Evolutionary conservation across 1,140 invertebrate genomes (phyloP).

Genomic region (Drosophila mojavensis): DNA sequence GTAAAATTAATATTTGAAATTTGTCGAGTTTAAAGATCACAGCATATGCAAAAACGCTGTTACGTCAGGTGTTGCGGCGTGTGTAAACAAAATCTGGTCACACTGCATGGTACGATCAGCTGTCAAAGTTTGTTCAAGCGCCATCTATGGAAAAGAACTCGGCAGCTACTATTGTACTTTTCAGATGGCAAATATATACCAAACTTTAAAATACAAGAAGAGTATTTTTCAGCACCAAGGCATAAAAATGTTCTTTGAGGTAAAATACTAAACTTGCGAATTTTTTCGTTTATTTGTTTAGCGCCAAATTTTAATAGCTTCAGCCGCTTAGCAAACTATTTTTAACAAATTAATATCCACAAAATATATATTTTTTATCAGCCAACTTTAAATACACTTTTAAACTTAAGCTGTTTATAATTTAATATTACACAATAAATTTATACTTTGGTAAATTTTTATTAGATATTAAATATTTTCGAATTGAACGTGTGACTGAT

Average conservation of each 20-base stretch:
- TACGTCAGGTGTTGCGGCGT: conserved; percentile 63
- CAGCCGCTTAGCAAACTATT: too few relatives aligned
- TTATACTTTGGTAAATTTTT: conserved; percentile 45
- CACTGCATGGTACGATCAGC: conserved; percentile 28
- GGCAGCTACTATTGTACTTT: background rate
- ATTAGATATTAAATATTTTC: conserved; percentile 38
- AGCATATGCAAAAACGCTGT: conserved; percentile 38
- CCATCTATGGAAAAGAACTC: conserved; percentile 5
- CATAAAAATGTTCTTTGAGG: too few relatives aligned
- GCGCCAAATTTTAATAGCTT: too few relatives aligned
- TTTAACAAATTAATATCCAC: too few relatives aligned
- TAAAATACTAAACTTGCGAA: too few relatives aligned
- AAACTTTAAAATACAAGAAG: background rate
- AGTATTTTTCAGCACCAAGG: background rate
- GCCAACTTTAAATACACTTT: too few relatives aligned
- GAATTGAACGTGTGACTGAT: conserved; percentile 46
- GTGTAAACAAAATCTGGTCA: conserved; percentile 19
- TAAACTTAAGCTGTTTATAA: too few relatives aligned
- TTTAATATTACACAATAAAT: too few relatives aligned
- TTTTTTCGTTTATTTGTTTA: too few relatives aligned
- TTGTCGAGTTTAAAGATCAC: conserved; percentile 30
- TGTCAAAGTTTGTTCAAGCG: conserved; percentile 1
- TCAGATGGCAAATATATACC: background rate
- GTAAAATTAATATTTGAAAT: conserved; percentile 11
- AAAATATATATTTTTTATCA: too few relatives aligned